These are phyloP conservation scores for Rapana venosa DNA, from an alignment of 2,888 invertebrate genomes.

Conservation along the genomic window DNA sequence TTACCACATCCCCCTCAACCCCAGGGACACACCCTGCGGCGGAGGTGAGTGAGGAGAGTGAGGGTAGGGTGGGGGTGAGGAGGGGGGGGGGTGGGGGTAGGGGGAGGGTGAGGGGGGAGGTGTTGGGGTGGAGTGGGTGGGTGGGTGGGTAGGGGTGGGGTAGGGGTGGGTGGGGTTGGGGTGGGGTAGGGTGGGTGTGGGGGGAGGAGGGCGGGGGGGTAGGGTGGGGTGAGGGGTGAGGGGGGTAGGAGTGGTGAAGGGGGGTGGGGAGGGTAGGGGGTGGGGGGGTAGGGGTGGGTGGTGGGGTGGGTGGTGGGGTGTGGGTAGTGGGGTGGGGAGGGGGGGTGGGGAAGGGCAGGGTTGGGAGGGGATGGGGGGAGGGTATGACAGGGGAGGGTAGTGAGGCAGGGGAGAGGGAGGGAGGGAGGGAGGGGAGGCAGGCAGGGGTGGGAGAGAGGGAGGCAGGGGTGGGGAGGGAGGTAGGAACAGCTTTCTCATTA, in stretches of 20 bases:
- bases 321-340: not conserved
- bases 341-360: not conserved
- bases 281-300: not conserved
- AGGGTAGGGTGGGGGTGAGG: not conserved
- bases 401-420: not conserved
- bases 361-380: not conserved
- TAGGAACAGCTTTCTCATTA: too few relatives aligned
- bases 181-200: not conserved
- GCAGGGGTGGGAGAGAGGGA: not conserved
- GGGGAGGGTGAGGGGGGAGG: not conserved
- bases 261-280: not conserved
- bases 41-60: not conserved
- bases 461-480: not conserved
- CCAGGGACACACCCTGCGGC: too few relatives aligned
- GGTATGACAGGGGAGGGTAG: not conserved
- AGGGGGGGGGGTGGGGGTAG: not conserved
- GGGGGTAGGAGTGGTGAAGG: not conserved
- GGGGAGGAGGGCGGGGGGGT: not conserved
- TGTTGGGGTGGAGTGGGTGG: not conserved
- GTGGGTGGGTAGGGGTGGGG: not conserved
- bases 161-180: not conserved
- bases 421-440: not conserved
- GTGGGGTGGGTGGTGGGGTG: too few relatives aligned
- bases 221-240: not conserved
- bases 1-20: conserved; percentile 92